A percentile compares a stretch with the other conserved stretches of the same genome.
phyloP scores from a whole-genome alignment of 2,888 invertebrate genomes.

The Octonoba sinensis region DNA sequence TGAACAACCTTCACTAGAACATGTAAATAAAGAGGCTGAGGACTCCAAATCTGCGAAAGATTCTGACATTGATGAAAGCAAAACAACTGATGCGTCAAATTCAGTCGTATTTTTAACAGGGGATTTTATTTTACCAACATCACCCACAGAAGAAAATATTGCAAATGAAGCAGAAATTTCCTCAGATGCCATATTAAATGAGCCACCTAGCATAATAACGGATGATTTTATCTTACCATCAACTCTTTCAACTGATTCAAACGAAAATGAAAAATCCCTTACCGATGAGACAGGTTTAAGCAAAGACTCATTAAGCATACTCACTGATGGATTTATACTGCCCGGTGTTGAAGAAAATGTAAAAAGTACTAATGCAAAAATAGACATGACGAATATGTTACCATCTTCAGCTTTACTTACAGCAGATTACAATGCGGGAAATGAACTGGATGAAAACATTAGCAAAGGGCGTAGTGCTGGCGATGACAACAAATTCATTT shows the following conservation, averaged over 20 bases:
- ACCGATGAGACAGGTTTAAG: conserved; percentile 12
- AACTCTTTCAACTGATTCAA: not conserved
- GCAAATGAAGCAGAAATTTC: not conserved
- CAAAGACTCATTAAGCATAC: conserved; percentile 33
- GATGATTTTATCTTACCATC: conserved; percentile 49
- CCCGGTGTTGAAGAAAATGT: conserved; percentile 16
- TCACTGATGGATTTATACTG: conserved; percentile 59
- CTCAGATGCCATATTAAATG: not conserved
- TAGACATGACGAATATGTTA: conserved; percentile 9
- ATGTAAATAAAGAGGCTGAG: conserved; percentile 9
- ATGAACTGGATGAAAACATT: conserved; percentile 11
- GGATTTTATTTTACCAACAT: conserved; percentile 44
- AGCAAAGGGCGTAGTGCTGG: conserved; percentile 45
- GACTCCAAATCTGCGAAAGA: not conserved
- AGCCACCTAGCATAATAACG: conserved; percentile 25
- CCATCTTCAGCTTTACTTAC: conserved; percentile 52
- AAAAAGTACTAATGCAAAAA: not conserved
- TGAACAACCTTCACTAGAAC: not conserved
- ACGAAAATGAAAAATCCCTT: not conserved
- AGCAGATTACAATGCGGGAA: conserved; percentile 28
- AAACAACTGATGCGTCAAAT: conserved; percentile 1
- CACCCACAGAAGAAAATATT: not conserved
- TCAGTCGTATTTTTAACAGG: conserved; percentile 43
- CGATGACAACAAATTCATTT: conserved; percentile 23
- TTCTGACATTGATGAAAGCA: not conserved